These are phyloP conservation scores for Neomorphus geoffroyi DNA, from an alignment of 2,797 vertebrate species.

Conservation along the genomic window DNA sequence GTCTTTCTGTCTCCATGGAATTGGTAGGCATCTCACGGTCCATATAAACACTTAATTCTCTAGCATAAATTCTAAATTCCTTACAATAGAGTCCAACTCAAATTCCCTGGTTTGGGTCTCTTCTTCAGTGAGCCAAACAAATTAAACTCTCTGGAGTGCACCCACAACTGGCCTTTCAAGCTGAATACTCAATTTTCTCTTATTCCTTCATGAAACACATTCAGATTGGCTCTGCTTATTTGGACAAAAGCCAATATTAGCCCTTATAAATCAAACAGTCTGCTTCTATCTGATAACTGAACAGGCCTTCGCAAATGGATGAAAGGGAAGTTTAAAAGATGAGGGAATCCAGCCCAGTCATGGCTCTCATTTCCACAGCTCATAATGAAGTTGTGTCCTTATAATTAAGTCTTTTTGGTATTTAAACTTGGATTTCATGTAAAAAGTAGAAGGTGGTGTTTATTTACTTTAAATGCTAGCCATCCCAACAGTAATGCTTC, in stretches of 20 bases:
- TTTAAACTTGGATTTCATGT: not conserved
- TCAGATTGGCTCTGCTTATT: not conserved
- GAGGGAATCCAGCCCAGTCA: not conserved
- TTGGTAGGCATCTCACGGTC: accelerated
- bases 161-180: not conserved
- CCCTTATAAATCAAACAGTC: not conserved
- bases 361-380: not conserved
- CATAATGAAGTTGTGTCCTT: not conserved
- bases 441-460: not conserved
- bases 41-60: not conserved
- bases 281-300: not conserved
- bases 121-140: not conserved
- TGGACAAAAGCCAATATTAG: not conserved
- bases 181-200: not conserved
- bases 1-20: not conserved
- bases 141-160: not conserved
- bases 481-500: not conserved
- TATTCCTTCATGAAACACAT: not conserved
- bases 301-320: not conserved
- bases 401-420: not conserved
- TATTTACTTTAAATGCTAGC: not conserved
- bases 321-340: not conserved
- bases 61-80: not conserved
- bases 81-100: not conserved
- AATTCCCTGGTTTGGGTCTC: not conserved